Base-by-base conservation (phyloP, 2,797 vertebrate species). In the Oryzias sinensis region DNA sequence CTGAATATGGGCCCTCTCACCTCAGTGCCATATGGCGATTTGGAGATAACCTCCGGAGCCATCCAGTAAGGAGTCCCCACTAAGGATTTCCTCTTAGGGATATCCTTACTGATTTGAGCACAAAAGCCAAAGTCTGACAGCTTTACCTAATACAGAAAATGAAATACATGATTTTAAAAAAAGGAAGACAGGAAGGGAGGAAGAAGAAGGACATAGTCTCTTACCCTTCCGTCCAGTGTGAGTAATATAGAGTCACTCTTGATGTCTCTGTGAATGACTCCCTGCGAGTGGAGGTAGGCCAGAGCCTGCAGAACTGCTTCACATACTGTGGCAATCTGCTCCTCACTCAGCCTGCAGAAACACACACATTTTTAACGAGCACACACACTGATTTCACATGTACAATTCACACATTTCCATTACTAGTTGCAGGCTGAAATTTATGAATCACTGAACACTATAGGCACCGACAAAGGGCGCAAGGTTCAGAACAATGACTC, bases 81-180 rank as follows among this genome's bases (percentile, higher is more conserved):
- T 14, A 99, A 75, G 50, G 97, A 98, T 83, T 98, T 98, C 70
- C 97, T 94, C 82, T 96, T 98, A 4, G 97, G 97, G 65, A 99
- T 95, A 51, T 98, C 97, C 88, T 99, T 98, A 83, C 95, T 98
- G 87, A 99, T 97, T 86, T 99, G 97, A 77, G 97, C 97, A 82
- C 97, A 99, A 87, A 99, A 99, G 25, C 97, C 97, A 69, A 99
- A 99, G 86, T 99, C 97, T 4, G 97, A 99, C 57, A 99, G 96
- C 81, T 99, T 99, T 59, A 99, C 95, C 97, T 99, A 58, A 25
- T 22, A 33, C 2, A n/a, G 0, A 60, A 41, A 2, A 60, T 3
- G 0, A 14, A 18, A 53, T 29, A 18, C 11, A 14, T 47, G 13
- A 50, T 42, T 17, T 15, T 50, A 68, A 9, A 68, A 9, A 56